Percentiles rank a stretch among this genome's conserved stretches.
These are phyloP conservation scores for Meliscaeva auricollis DNA, from an alignment of 2,888 invertebrate species.

Conservation along the genomic window DNA sequence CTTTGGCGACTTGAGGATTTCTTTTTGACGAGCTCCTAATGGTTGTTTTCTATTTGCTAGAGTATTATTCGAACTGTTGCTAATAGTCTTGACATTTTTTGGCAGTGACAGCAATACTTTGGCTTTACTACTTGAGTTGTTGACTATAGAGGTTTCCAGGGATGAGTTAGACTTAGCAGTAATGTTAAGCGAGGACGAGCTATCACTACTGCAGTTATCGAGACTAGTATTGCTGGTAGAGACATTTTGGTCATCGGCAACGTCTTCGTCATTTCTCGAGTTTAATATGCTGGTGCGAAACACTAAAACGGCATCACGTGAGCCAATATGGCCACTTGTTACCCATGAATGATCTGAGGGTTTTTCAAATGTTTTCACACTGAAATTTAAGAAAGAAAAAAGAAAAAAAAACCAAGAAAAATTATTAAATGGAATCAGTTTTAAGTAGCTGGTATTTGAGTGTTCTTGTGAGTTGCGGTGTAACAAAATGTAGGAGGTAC, in stretches of 20 bases:
- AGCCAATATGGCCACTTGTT: conserved; percentile 87
- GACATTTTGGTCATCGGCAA: conserved; percentile 30
- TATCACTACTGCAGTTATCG: conserved; percentile 64
- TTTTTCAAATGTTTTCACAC: conserved; percentile 71
- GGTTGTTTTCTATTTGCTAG: conserved; percentile 48
- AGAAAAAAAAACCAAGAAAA: no score
- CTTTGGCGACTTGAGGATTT: conserved; percentile 53
- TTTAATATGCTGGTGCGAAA: conserved; percentile 87
- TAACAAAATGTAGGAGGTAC: conserved; percentile 2
- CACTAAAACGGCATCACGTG: conserved; percentile 87
- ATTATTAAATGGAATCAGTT: background rate
- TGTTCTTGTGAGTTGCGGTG: background rate
- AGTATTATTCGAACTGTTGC: conserved; percentile 49
- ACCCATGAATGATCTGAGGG: conserved; percentile 84
- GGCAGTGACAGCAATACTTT: conserved; percentile 77
- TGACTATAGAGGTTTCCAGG: conserved; percentile 59
- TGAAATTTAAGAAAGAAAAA: conserved; percentile 48
- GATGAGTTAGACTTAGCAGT: conserved; percentile 57
- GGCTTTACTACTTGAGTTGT: conserved; percentile 67
- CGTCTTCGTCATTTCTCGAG: conserved; percentile 78
- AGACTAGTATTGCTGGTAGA: conserved; percentile 63
- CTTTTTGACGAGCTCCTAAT: conserved; percentile 38
- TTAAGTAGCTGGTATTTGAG: background rate
- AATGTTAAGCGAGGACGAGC: conserved; percentile 59
- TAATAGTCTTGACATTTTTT: conserved; percentile 71